Base-by-base conservation (phyloP, 2,888 invertebrate genomes). In the Drosophila putrida region DNA sequence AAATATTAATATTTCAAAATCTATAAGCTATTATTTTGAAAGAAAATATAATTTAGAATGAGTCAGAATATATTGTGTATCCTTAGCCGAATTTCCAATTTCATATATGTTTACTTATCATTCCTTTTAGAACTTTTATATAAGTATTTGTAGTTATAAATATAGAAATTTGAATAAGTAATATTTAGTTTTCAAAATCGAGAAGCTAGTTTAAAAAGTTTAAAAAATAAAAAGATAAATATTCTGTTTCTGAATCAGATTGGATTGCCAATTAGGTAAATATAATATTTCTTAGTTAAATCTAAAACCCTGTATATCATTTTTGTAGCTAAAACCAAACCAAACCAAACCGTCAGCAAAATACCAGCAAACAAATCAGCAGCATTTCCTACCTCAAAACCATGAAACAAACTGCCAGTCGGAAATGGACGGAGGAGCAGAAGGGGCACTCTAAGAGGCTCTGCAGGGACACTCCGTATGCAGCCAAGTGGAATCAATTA, bases 401-500 rank as follows among this genome's bases (percentile, higher is more conserved):
- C 58, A 49, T 49, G 31, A 20, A 55, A 39, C 38, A 25, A 36
- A 55, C 20, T 44, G 47, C n/a, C 25, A 13, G 10, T 20, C n/a
- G 20, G 38, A 25, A 36, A 15, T 13, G 57, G 8, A 5, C 8
- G 44, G 25, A 11, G 27, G 44, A 2, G 27, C 4, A 9, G 27
- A 6, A 4, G 6, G 11, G 28, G 28, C 41, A 47, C 44, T 44
- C 51, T 47, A 43, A 43, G 65, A 46, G 27, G 27, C 65, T 53
- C 77, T 69, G 62, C 78, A 70, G 80, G 88, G 78, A 88, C 85
- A 88, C 89, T 73, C 70, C 64, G 79, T 54, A 71, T 80, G 87
- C 86, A 87, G 72, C 87, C 86, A 88, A 88, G 90, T 83, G 88
- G 89, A 87, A 87, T 89, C 86, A 87, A 87, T 87, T 87, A 87